Evolutionary conservation across 2,888 invertebrate genomes (phyloP), one percentile per base, ranked within the genome.

Genomic region (Leucophenga maculata): DNA sequence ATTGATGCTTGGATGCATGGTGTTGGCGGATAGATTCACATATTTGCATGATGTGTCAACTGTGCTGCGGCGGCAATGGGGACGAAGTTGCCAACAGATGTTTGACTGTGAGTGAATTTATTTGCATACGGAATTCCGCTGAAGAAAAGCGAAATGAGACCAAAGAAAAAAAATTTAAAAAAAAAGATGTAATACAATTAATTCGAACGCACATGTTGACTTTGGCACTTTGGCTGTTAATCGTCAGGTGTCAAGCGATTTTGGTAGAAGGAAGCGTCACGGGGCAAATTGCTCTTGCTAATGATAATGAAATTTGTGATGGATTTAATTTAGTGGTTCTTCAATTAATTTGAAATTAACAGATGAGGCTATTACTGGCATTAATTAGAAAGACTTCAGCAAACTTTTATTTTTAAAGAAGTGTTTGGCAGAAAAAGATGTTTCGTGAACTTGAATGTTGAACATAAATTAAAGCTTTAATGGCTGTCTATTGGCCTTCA

Each of bases 151-250:
- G 50, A 50, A 16, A 50, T 16, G 50, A 16, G 2, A 50, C n/a
- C 3, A 46, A 13, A 46, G 8, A n/a, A 50, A 18, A 32, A 32
- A 59, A n/a, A 13, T 26, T 26, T 62, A n/a, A n/a, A 26, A 26
- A 4, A 26, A 26, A 26, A 26, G 2, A 4, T 26, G 26, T 26
- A 26, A 26, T 64, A 64, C 62, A 64, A 46, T 64, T 48, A 46
- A 64, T 48, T 46, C 46, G 48, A 22, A 31, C 59, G 16, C 59
- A 59, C 59, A 59, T 59, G 48, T 64, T 48, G 26, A 64, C 59
- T 59, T 59, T 64, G 62, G 20, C 46, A 46, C 46, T 62, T 62
- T 62, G 62, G 46, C 20, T 32, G 39, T 64, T 64, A 48, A 64
- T 44, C 60, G 60, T 39, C 13, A 48, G 62, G 62, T 64, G 62